Conservation (phyloP, 2,888 invertebrate genomes). For the Platyscelio sp. region DNA sequence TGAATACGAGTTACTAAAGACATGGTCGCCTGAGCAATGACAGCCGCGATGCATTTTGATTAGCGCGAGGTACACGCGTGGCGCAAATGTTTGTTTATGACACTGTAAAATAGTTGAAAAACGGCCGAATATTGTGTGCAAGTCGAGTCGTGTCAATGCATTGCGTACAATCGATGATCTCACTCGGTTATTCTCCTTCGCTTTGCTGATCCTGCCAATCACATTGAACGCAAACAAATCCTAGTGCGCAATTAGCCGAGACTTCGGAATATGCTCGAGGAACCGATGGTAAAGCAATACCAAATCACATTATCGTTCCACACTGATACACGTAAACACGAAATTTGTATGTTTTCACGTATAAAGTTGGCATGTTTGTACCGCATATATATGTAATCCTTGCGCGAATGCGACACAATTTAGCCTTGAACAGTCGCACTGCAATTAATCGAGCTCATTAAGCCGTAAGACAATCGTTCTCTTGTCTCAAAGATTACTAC, state of each 20-base stretch:
- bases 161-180: conserved; percentile 54
- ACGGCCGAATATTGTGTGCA: conserved; percentile 8
- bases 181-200: too few relatives aligned
- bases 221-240: conserved; percentile 8
- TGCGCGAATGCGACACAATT: conserved; percentile 35
- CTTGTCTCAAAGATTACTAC: conserved; percentile 10
- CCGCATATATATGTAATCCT: conserved; percentile 41
- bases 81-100: conserved; percentile 20
- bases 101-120: not conserved
- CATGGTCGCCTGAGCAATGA: conserved; percentile 34
- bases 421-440: conserved; percentile 37
- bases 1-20: conserved; percentile 47
- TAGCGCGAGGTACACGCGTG: conserved; percentile 6
- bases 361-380: conserved; percentile 71
- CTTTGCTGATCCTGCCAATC: conserved; percentile 53
- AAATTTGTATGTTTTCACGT: conserved; percentile 70
- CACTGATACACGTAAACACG: conserved; percentile 40
- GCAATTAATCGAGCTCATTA: conserved; percentile 34
- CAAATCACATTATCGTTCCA: conserved; percentile 76
- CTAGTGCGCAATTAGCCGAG: conserved; percentile 26
- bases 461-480: conserved; percentile 43
- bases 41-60: conserved; percentile 36
- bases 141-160: conserved; percentile 12
- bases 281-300: conserved; percentile 75
- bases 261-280: conserved; percentile 64